Conservation (phyloP, 1,140 invertebrate genomes). For the Vanessa tameamea region DNA sequence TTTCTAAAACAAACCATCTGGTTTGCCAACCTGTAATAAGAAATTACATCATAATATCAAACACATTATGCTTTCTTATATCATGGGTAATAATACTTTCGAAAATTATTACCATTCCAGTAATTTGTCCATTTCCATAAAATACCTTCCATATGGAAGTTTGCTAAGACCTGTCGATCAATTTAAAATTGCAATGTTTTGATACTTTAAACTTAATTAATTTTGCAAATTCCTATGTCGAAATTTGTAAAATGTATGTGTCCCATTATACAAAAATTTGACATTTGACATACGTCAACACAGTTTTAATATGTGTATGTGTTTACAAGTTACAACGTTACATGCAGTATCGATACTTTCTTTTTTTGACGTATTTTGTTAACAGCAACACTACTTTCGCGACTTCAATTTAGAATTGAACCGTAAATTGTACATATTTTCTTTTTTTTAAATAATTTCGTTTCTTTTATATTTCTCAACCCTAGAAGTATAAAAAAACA, state of each 20-base stretch:
- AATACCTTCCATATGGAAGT: constrained; percentile 83
- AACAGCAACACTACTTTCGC: no score
- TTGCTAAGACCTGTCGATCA: neutral
- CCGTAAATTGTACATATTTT: no score
- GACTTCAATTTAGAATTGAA: no score
- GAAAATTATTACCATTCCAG: constrained; percentile 85
- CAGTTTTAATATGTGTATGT: no score
- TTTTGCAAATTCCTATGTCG: constrained; percentile 4
- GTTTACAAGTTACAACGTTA: no score
- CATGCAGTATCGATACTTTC: no score
- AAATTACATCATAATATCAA: constrained; percentile 9
- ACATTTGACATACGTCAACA: constrained; percentile 2
- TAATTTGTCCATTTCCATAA: constrained; percentile 93
- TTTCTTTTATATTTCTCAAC: no score
- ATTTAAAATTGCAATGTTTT: constrained; percentile 13
- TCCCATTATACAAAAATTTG: neutral
- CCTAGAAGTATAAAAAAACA: no score
- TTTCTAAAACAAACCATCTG: constrained; percentile 91
- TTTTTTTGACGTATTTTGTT: no score
- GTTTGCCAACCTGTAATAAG: constrained; percentile 89
- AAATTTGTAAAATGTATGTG: constrained; percentile 2
- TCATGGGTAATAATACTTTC: constrained; percentile 15
- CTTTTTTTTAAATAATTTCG: no score
- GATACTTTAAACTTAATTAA: neutral
- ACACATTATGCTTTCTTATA: constrained; percentile 14